Evolutionary conservation across 2,797 vertebrate species (phyloP).

Genomic region (Ctenopoma multispine): DNA sequence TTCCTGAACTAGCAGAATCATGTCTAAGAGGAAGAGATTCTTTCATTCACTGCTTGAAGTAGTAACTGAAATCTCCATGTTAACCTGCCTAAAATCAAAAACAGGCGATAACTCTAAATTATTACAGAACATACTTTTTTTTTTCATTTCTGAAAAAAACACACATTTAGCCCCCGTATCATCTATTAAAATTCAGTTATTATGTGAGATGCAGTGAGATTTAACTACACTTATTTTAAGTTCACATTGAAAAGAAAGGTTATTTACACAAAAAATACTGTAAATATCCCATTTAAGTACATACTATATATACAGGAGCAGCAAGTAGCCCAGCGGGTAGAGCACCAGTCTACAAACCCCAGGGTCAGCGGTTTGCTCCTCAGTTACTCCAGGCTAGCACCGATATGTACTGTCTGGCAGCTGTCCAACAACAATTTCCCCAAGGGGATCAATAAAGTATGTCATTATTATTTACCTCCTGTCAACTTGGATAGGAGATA

Average conservation of each 20-base stretch:
- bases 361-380: no score
- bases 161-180: neutral
- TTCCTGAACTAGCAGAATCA: conserved; percentile 31
- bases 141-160: neutral
- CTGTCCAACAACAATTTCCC: no score
- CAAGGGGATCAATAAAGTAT: no score
- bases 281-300: neutral
- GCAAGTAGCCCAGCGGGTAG: no score
- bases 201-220: neutral
- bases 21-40: conserved; percentile 34
- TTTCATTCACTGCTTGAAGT: conserved; percentile 32
- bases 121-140: conserved; percentile 14
- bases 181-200: conserved; percentile 14
- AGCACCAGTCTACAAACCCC: no score
- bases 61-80: conserved; percentile 6
- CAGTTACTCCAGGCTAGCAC: no score
- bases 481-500: conserved; percentile 27
- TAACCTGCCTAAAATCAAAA: conserved; percentile 19
- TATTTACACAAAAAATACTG: neutral
- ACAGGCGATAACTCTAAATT: neutral
- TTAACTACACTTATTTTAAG: neutral
- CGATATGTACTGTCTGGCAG: no score
- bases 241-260: neutral
- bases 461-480: neutral
- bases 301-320: neutral